Percentiles rank a stretch among this genome's conserved stretches.
phyloP scores from a whole-genome alignment of 2,113 vertebrate species.

The Catharus bicknelli region DNA sequence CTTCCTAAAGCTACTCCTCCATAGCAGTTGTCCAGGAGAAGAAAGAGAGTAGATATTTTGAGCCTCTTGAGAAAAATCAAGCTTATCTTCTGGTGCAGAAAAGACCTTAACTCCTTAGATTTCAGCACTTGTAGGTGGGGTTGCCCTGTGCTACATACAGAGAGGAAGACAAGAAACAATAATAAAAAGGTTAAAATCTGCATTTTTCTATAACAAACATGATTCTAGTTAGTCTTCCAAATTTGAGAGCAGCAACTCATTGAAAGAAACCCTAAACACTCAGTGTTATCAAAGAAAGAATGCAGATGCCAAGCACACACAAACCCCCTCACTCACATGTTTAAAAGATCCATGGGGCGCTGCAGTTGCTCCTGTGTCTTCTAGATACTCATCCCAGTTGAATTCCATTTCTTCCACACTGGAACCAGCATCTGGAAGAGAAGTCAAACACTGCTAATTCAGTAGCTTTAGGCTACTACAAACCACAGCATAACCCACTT shows the following conservation, averaged over 20 bases:
- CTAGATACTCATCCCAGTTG: constrained; percentile 96
- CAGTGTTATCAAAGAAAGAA: neutral
- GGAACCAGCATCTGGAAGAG: constrained; percentile 85
- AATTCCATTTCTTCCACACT: constrained; percentile 90
- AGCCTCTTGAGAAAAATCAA: neutral
- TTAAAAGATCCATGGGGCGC: constrained; percentile 94
- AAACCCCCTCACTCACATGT: constrained; percentile 82
- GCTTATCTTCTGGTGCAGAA: neutral
- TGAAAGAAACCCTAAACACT: neutral
- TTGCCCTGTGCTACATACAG: neutral
- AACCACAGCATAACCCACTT: neutral
- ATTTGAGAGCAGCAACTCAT: neutral
- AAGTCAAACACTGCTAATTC: neutral
- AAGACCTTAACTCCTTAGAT: neutral
- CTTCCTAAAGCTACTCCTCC: neutral
- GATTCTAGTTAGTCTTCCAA: neutral
- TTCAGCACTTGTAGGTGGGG: neutral
- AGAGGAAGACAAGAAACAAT: neutral
- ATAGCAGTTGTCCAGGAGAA: neutral
- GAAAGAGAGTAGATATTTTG: neutral
- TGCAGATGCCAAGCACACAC: neutral
- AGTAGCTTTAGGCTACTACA: neutral
- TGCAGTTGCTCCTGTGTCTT: constrained; percentile 88
- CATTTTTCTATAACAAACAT: neutral
- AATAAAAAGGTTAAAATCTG: neutral